Evolutionary conservation across 2,113 vertebrate species (phyloP), one percentile per base, ranked within the genome.

Genomic region (Neodon shergylaensis): DNA sequence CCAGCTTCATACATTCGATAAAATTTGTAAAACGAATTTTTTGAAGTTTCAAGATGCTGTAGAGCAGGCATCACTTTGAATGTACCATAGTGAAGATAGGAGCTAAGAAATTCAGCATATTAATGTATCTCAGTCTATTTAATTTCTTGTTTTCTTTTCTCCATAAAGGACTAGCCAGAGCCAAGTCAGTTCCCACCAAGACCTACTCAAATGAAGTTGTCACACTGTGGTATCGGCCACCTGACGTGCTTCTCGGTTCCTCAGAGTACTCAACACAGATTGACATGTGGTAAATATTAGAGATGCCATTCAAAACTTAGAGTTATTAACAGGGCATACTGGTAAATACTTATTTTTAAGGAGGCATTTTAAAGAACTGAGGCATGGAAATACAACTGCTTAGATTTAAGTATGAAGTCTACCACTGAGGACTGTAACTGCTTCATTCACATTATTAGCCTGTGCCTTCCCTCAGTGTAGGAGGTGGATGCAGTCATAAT

Each of bases 181-280:
- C 99, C 0, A 99, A 99, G 96, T 99, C 99, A 58, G 99, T 99
- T 96, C 99, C 99, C 49, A 99, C 99, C 3, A 99, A 99, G 98
- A 99, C 99, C 17, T 99, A 99, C 90, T 99, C 99, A 88, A 99
- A 99, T 97, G 99, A 99, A 98, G 99, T 99, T 93, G 99, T 99
- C 97, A 99, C 99, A 4, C 98, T 99, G 66, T 99, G 99, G 99
- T 99, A 99, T 98, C 99, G 99, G 94, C 99, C 99, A 47, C 99
- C 99, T 54, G 99, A 99, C 89, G 99, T 99, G 73, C 99, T 99
- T 4, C 99, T 99, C 1, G 99, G 99, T 72, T 99, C 99, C 94
- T 99, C 99, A 0, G 99, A 99, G 97, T 99, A 99, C 97, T 99
- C 99, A 21, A 99, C 99, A 81, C 99, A 99, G 97, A 99, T 99